Conservation (phyloP, 2,113 vertebrate species). For the Rhabdornis inornatus region DNA sequence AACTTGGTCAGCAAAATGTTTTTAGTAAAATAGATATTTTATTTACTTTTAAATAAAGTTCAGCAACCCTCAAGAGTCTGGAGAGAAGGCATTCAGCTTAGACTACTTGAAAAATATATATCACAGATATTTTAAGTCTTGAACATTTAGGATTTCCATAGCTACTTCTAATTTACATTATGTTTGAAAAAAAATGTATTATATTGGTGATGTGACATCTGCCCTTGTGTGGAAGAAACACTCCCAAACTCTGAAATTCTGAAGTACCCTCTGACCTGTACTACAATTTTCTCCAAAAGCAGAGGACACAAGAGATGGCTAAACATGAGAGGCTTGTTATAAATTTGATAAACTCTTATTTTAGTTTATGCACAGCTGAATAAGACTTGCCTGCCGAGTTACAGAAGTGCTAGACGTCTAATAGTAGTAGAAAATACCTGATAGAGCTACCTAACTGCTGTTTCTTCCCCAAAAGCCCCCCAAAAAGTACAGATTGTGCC, state of each 20-base stretch:
- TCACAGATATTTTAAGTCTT: not conserved
- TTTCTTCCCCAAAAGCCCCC: not conserved
- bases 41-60: not conserved
- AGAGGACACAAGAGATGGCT: not conserved
- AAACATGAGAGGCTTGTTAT: not conserved
- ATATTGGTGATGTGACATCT: not conserved
- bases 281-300: not conserved
- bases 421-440: not conserved
- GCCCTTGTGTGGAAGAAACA: not conserved
- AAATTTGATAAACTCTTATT: not conserved
- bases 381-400: not conserved
- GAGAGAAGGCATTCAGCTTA: not conserved
- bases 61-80: not conserved
- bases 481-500: not conserved
- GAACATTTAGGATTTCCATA: not conserved
- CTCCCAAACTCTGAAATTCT: not conserved
- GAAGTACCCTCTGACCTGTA: not conserved
- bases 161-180: not conserved
- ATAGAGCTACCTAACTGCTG: not conserved
- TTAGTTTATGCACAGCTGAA: not conserved
- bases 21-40: not conserved
- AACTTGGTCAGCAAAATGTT: not conserved
- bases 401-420: not conserved
- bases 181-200: not conserved
- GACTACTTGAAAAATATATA: not conserved